Evolutionary conservation across 2,797 vertebrate species (phyloP).

Genomic region (Characodon lateralis): DNA sequence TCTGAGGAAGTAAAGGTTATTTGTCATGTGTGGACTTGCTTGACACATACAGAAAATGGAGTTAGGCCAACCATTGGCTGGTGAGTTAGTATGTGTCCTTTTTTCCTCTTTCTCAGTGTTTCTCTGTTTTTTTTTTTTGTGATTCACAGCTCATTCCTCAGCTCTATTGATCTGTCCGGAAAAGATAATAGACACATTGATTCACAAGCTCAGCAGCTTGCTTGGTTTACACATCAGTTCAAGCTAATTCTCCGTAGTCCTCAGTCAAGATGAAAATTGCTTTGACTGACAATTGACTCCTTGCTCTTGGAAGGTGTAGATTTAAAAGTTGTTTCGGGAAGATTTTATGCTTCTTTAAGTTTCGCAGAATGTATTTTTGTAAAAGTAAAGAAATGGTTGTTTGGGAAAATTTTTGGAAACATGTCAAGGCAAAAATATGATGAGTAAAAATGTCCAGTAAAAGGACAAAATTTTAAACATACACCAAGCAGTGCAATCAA

Average conservation of each 20-base stretch:
- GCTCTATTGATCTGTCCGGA: slow-evolving; percentile 71
- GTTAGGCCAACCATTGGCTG: slow-evolving; percentile 19
- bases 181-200: slow-evolving; percentile 81
- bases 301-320: slow-evolving; percentile 14
- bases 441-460: background rate
- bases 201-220: slow-evolving; percentile 71
- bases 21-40: slow-evolving; percentile 38
- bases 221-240: slow-evolving; percentile 71
- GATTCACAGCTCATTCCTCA: slow-evolving; percentile 62
- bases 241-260: slow-evolving; percentile 59
- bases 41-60: slow-evolving; percentile 42
- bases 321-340: slow-evolving; percentile 18
- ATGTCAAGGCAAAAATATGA: background rate
- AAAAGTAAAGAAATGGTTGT: slow-evolving; percentile 22
- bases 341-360: slow-evolving; percentile 4
- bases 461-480: background rate
- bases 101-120: background rate
- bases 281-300: slow-evolving; percentile 41
- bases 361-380: slow-evolving; percentile 11
- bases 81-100: slow-evolving; percentile 25
- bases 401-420: background rate
- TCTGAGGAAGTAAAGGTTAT: slow-evolving; percentile 32
- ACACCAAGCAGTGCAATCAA: background rate
- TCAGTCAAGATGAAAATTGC: slow-evolving; percentile 57
- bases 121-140: slow-evolving; percentile 20